phyloP scores from a whole-genome alignment of 2,888 invertebrate species.

The Punctoribates punctum region DNA sequence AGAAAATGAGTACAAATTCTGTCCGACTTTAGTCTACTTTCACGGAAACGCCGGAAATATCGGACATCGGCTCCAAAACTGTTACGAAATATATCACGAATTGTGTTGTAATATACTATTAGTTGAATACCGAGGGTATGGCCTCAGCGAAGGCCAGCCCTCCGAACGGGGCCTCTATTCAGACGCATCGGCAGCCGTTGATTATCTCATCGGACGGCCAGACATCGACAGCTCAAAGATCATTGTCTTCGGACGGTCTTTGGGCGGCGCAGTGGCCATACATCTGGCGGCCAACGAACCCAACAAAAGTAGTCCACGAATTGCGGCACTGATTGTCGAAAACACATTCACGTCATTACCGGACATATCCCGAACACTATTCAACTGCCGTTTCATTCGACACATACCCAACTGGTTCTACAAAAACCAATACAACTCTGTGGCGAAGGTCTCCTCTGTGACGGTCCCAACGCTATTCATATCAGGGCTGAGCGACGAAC shows the following conservation, averaged over 20 bases:
- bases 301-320: constrained; percentile 69
- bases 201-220: constrained; percentile 72
- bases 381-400: constrained; percentile 67
- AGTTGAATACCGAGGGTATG: constrained; percentile 94
- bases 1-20: constrained; percentile 50
- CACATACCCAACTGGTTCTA: constrained; percentile 77
- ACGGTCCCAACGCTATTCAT: constrained; percentile 77
- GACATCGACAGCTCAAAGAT: constrained; percentile 81
- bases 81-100: constrained; percentile 75
- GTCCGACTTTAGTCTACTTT: constrained; percentile 80
- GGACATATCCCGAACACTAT: constrained; percentile 79
- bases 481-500: constrained; percentile 77
- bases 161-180: constrained; percentile 75
- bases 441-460: constrained; percentile 68
- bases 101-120: constrained; percentile 79
- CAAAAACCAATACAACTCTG: constrained; percentile 70
- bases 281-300: constrained; percentile 77
- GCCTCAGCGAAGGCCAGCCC: constrained; percentile 78
- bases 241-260: constrained; percentile 76
- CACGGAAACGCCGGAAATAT: constrained; percentile 98
- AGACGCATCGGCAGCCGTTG: constrained; percentile 81
- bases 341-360: constrained; percentile 94
- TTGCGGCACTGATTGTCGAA: constrained; percentile 83
- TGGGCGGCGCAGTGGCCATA: constrained; percentile 87
- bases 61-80: constrained; percentile 85